These are phyloP conservation scores for Megaceryle maxima DNA, from an alignment of 2,113 vertebrate species.

Conservation along the genomic window DNA sequence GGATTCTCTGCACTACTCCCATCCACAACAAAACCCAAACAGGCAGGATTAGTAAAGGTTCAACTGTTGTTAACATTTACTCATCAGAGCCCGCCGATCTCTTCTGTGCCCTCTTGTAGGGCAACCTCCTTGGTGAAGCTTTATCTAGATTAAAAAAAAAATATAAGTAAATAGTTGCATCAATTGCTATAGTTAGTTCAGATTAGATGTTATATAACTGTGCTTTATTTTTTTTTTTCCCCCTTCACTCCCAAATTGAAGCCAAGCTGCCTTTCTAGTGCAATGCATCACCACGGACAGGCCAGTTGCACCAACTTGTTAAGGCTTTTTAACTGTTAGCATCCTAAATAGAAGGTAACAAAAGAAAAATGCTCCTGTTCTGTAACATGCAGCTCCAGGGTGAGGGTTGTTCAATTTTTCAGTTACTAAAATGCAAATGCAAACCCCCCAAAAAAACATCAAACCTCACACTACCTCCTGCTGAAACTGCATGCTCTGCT, in stretches of 20 bases:
- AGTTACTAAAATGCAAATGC: neutral
- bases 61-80: slow-evolving; percentile 79
- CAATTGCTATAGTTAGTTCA: neutral
- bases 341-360: neutral
- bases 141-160: slow-evolving; percentile 81
- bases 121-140: slow-evolving; percentile 91
- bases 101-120: slow-evolving; percentile 94
- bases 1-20: slow-evolving; percentile 75
- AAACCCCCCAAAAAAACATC: neutral
- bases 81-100: slow-evolving; percentile 96
- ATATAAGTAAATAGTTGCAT: neutral
- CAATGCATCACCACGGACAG: neutral
- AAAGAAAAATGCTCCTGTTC: neutral
- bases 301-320: neutral
- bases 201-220: neutral
- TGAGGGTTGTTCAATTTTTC: neutral
- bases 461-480: neutral
- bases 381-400: neutral
- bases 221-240: neutral
- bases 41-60: slow-evolving; percentile 75
- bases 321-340: neutral
- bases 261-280: neutral
- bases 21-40: slow-evolving; percentile 58
- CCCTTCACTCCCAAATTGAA: neutral
- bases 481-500: neutral